Evolutionary conservation across 1,140 invertebrate species (phyloP).

Genomic region (Drosophila lacteicornis): DNA sequence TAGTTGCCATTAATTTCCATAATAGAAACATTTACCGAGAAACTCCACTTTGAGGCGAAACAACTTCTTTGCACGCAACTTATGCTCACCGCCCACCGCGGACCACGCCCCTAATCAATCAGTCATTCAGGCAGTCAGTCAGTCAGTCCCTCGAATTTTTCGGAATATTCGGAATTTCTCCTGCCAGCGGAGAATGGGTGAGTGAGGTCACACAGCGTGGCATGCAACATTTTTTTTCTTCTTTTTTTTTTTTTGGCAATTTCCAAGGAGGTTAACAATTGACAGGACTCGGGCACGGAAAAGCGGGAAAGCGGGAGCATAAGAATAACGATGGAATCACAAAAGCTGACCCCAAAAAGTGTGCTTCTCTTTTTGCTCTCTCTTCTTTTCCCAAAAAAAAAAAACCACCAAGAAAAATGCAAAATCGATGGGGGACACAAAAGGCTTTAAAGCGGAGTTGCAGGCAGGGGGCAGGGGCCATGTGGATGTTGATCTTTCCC

Average conservation of each 20-base stretch:
- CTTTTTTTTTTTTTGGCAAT: conserved; percentile 45
- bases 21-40: conserved; percentile 40
- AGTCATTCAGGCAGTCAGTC: conserved; percentile 60
- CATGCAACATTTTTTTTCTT: conserved; percentile 53
- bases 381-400: not conserved
- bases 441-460: conserved; percentile 55
- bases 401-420: conserved; percentile 56
- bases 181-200: not conserved
- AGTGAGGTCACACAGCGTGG: conserved; percentile 51
- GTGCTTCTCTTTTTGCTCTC: not conserved
- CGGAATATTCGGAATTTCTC: not conserved
- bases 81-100: conserved; percentile 2
- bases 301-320: conserved; percentile 10
- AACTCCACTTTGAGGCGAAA: conserved; percentile 11
- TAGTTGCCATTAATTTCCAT: conserved; percentile 52
- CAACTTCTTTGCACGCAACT: conserved; percentile 49
- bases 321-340: conserved; percentile 32
- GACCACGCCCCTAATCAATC: conserved; percentile 58
- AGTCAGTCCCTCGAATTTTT: conserved; percentile 32
- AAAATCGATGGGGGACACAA: conserved; percentile 60
- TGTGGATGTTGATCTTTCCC: conserved; percentile 40
- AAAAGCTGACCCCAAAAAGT: conserved; percentile 39
- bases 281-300: conserved; percentile 30
- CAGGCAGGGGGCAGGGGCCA: not conserved
- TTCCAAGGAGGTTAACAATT: conserved; percentile 53